A percentile compares a stretch with the other conserved stretches of the same genome.
These are phyloP conservation scores for Tachina grossa DNA, from an alignment of 2,888 invertebrate species.

Conservation along the genomic window DNA sequence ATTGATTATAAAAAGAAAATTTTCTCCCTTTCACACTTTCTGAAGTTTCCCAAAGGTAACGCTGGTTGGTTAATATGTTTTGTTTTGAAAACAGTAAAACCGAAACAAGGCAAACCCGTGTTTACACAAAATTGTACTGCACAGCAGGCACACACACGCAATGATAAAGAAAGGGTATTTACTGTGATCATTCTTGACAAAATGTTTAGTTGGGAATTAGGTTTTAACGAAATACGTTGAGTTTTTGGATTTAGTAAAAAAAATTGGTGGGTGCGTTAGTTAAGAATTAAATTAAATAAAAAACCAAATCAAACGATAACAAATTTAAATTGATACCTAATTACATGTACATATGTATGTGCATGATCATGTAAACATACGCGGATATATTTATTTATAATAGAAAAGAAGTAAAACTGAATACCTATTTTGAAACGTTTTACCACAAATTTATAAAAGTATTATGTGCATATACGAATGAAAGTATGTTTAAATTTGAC, in stretches of 20 bases:
- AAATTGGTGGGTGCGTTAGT: neutral
- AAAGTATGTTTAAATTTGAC: neutral
- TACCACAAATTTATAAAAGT: neutral
- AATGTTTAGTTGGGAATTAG: conserved; percentile 57
- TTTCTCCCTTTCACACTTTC: no score
- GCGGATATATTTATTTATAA: no score
- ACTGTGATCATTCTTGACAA: conserved; percentile 55
- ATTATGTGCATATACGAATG: neutral
- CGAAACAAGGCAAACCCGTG: conserved; percentile 38
- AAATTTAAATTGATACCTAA: neutral
- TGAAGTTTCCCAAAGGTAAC: conserved; percentile 11
- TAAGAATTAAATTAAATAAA: neutral
- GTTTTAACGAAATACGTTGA: conserved; percentile 62
- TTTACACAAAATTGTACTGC: neutral
- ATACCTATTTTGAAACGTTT: no score
- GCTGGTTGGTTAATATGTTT: conserved; percentile 30
- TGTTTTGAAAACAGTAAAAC: conserved; percentile 29
- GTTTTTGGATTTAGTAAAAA: conserved; percentile 17
- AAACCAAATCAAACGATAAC: neutral
- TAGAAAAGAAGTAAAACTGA: no score
- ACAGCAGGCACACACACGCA: neutral
- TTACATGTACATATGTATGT: no score
- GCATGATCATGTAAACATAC: no score
- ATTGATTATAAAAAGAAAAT: no score
- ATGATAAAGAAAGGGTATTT: conserved; percentile 44